Base-by-base conservation (phyloP, 2,113 vertebrate genomes). In the Bubo bubo region DNA sequence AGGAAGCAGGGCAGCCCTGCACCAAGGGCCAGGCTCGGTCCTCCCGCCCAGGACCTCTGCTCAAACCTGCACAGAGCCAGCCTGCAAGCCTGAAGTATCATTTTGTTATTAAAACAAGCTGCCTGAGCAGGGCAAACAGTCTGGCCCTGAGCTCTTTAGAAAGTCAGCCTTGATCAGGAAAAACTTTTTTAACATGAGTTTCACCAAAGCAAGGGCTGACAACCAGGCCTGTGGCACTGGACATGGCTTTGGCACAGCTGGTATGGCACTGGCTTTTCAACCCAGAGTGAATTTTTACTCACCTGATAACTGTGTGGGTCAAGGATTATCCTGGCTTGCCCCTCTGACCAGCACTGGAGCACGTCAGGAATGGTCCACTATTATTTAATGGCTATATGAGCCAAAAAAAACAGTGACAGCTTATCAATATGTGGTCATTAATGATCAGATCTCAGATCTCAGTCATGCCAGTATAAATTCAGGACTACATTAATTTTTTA, bases 1-100 rank as follows among this genome's bases (percentile, higher is more conserved):
- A 18, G 49, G 49, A 19, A 26, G 63, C 6, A 2, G 50, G 23
- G n/a, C 49, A 28, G 14, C 30, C 3, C 1, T 15, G 16, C 22
- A 21, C 14, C 26, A 10, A 66, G 53, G 39, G 28, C 6, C 53
- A n/a, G n/a, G 28, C n/a, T 18, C 56, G 74, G 73, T 39, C 30
- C 8, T 53, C 39, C 71, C 0, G 0, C 1, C 2, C n/a, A 8
- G 41, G 24, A 72, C 58, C 47, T 8, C 12, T 6, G 35, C 50
- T 56, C 41, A 14, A 8, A 52, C 19, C 35, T 5, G 1, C 71
- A 7, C 28, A 16, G 64, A 52, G 34, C 35, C 37, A 22, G 9
- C 53, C 22, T 11, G 23, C 43, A 39, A 37, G 47, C n/a, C 52
- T 32, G 32, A 20, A 20, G 30, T 10, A 32, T 6, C 30, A 7